Percentiles rank a stretch among this genome's conserved stretches.
Conservation (phyloP, 2,797 vertebrate genomes). For the Sebastes steindachneri region DNA sequence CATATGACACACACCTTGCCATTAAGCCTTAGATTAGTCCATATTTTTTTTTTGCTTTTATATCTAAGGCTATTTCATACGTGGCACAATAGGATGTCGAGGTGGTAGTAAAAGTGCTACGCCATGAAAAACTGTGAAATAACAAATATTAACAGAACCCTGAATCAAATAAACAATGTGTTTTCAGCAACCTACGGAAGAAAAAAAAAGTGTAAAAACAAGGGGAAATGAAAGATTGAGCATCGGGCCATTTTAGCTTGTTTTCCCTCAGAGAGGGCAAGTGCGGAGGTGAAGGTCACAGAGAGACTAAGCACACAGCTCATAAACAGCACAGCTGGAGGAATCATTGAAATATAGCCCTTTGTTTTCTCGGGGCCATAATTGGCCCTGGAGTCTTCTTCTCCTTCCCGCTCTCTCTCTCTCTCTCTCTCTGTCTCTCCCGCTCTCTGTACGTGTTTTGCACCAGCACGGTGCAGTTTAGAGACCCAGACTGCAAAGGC, state of each 20-base stretch:
- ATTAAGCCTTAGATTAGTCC: constrained; percentile 94
- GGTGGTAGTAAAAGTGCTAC: constrained; percentile 83
- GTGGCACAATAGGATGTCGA: constrained; percentile 83
- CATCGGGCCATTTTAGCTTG: constrained; percentile 78
- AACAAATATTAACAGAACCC: constrained; percentile 58
- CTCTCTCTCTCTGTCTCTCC: constrained; percentile 36
- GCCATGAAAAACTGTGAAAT: constrained; percentile 57
- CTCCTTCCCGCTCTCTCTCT: constrained; percentile 61
- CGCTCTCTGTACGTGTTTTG: constrained; percentile 73
- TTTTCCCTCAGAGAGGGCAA: constrained; percentile 82
- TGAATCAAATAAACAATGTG: constrained; percentile 64
- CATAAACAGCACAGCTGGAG: constrained; percentile 84
- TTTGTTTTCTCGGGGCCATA: constrained; percentile 81
- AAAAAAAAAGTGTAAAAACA: constrained; percentile 64
- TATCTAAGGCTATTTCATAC: constrained; percentile 85
- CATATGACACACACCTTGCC: constrained; percentile 91
- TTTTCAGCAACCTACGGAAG: constrained; percentile 39
- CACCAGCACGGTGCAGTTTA: constrained; percentile 67
- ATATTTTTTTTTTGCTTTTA: constrained; percentile 83
- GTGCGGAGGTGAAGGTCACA: constrained; percentile 83
- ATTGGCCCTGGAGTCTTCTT: constrained; percentile 80
- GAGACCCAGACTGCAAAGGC: constrained; percentile 73
- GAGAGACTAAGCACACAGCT: constrained; percentile 81
- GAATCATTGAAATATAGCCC: constrained; percentile 81
- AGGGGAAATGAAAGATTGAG: constrained; percentile 78